Conservation (phyloP, 2,888 invertebrate genomes). For the Himalopsyche tibetana region DNA sequence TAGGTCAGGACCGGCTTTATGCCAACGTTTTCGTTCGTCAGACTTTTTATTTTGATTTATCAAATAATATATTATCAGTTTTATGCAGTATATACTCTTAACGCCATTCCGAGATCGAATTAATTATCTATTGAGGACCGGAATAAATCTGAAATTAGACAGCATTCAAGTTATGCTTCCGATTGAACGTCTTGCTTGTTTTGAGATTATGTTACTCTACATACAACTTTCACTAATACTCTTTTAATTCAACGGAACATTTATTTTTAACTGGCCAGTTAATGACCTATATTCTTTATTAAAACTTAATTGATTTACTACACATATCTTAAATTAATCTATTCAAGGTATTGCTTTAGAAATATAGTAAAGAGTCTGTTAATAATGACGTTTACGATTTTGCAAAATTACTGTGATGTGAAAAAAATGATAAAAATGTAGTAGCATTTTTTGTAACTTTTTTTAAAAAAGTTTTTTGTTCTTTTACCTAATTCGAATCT, state of each 20-base stretch:
- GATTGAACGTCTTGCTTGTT: neutral
- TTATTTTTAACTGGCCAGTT: neutral
- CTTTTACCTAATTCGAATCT: too few relatives aligned
- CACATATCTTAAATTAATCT: too few relatives aligned
- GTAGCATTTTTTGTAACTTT: too few relatives aligned
- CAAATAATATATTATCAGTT: neutral
- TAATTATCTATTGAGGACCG: neutral
- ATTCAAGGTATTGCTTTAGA: too few relatives aligned
- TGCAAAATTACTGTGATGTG: too few relatives aligned
- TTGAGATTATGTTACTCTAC: neutral
- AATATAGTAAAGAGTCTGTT: too few relatives aligned
- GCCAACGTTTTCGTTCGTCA: too few relatives aligned
- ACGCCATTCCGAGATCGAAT: neutral
- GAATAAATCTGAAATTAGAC: neutral
- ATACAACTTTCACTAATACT: conserved; percentile 18
- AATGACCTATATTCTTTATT: conserved; percentile 13
- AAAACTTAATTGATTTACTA: neutral
- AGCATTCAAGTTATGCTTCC: neutral
- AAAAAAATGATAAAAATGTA: too few relatives aligned
- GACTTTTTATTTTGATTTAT: neutral
- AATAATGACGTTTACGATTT: too few relatives aligned
- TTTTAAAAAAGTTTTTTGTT: too few relatives aligned
- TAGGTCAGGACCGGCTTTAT: too few relatives aligned
- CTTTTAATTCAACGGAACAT: conserved; percentile 18
- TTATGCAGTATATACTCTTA: neutral